Conservation (phyloP, 2,113 vertebrate species). For the Solenodon paradoxus region DNA sequence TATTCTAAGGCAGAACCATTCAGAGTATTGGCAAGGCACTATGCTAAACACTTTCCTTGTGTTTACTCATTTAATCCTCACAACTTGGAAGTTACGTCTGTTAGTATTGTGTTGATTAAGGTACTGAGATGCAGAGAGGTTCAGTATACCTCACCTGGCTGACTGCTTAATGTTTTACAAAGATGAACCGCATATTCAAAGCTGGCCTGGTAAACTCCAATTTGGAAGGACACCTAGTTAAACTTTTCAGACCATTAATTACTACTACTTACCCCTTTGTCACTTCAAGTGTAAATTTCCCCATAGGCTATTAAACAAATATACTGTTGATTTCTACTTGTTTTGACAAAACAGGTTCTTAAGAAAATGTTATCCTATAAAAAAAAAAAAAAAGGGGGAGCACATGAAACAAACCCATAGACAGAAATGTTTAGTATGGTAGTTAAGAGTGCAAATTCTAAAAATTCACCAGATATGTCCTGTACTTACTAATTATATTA, state of each 20-base stretch:
- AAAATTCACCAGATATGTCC: background rate
- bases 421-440: background rate
- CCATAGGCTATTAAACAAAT: background rate
- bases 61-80: background rate
- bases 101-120: background rate
- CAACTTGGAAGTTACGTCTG: background rate
- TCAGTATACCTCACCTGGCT: background rate
- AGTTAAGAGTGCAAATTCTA: background rate
- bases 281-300: background rate
- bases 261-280: background rate
- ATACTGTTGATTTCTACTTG: background rate
- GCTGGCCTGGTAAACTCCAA: background rate
- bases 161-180: background rate
- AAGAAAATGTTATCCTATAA: background rate
- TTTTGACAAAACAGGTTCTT: slow-evolving; percentile 4
- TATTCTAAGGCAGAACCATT: background rate
- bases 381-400: background rate
- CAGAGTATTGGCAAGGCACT: background rate
- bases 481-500: background rate
- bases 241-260: background rate
- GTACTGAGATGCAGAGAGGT: background rate
- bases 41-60: background rate
- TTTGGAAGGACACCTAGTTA: background rate
- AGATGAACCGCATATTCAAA: background rate
- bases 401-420: background rate